Evolutionary conservation across 2,888 invertebrate species (phyloP), one percentile per base, ranked within the genome.

Genomic region (Dichetophora obliterata): DNA sequence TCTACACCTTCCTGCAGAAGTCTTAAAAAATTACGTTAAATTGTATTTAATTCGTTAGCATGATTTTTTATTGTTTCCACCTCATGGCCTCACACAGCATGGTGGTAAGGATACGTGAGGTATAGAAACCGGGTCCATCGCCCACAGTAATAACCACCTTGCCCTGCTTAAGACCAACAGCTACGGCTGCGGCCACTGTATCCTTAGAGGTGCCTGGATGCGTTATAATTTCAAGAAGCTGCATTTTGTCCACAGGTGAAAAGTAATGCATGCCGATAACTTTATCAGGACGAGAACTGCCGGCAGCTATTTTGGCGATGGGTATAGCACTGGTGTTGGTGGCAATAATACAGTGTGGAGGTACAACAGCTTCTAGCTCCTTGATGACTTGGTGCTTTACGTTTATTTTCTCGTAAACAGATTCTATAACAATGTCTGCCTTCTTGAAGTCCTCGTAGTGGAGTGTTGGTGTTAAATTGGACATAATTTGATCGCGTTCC

Each of bases 181-280:
- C 94, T 11, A 96, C 95, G 57, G 98, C 98, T 37, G 94, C 91
- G 59, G 96, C 96, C 75, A 95, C 93, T 1, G 98, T 96, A 87
- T 99, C 98, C 85, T 96, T 93, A 73, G 98, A 97, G 0, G 99
- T 99, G 86, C 97, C 95, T 27, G 97, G 96, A 85, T 98, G 98
- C 0, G 98, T 97, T 85, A 99, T 98, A 82, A 99, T 96, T 91
- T 99, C 99, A 73, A 99, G 91, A 81, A 99, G 91, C 90, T 98
- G 98, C 99, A 99, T 99, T 91, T 98, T 99, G 89, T 99, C 99
- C 69, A 99, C 99, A 2, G 99, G 99, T 1, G 99, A 99, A 91
- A 99, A 99, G 90, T 99, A 99, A 90, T 99, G 99, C 99, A 99
- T 99, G 77, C 94, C 93, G 82, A 93, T 93, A 83, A 98, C 95